These are phyloP conservation scores for Ypsolopha scabrella DNA, from an alignment of 2,888 invertebrate genomes.

Conservation along the genomic window DNA sequence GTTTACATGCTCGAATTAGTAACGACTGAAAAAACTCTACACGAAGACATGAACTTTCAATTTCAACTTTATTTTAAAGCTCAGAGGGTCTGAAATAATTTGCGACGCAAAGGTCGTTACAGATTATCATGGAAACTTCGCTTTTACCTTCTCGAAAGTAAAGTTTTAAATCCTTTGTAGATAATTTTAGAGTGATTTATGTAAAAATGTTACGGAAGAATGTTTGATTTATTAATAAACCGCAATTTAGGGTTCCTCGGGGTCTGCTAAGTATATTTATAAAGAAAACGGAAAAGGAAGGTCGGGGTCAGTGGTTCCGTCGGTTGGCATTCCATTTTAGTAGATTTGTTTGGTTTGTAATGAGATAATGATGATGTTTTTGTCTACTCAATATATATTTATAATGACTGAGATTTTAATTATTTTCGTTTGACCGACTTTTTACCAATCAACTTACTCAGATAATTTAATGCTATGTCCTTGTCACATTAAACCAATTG, in stretches of 20 bases:
- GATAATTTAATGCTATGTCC: too few species aligned
- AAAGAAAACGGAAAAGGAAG: slow-evolving; percentile 30
- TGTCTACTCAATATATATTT: too few species aligned
- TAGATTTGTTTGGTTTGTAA: slow-evolving; percentile 18
- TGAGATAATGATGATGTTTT: neutral
- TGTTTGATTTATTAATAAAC: slow-evolving; percentile 23
- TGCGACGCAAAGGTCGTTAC: too few species aligned
- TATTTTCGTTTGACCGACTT: too few species aligned
- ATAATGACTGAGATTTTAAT: too few species aligned
- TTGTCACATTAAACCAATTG: too few species aligned
- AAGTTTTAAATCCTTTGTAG: neutral
- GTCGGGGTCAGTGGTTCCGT: slow-evolving; percentile 32
- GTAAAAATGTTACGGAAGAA: slow-evolving; percentile 3
- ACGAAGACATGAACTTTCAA: neutral
- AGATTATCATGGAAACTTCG: too few species aligned
- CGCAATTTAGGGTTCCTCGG: slow-evolving; percentile 6
- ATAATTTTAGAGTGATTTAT: slow-evolving; percentile 3
- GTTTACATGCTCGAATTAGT: neutral
- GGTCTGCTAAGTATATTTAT: neutral
- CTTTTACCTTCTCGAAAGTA: neutral
- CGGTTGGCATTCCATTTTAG: slow-evolving; percentile 17
- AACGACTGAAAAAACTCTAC: neutral
- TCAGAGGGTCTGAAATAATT: too few species aligned
- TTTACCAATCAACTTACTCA: too few species aligned
- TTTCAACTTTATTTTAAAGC: too few species aligned